Evolutionary conservation across 2,888 invertebrate genomes (phyloP).

Genomic region (Scaptomyza tumidula): DNA sequence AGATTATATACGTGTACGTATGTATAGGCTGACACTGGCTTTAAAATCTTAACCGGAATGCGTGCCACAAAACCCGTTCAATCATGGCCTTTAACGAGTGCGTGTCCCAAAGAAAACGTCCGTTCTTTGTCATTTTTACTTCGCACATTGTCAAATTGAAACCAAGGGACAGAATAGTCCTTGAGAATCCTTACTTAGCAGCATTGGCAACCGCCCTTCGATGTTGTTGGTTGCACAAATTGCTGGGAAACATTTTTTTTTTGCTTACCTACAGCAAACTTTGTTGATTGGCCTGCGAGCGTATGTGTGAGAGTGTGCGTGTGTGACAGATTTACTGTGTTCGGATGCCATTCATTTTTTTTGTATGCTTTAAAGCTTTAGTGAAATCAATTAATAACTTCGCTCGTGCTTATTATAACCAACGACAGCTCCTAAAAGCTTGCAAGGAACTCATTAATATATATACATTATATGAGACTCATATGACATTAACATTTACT

Average conservation of each 20-base stretch:
- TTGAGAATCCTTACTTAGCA: constrained; percentile 26
- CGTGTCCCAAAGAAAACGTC: constrained; percentile 37
- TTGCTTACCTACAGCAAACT: constrained; percentile 55
- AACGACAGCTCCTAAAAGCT: constrained; percentile 57
- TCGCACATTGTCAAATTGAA: constrained; percentile 62
- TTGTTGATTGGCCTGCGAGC: constrained; percentile 34
- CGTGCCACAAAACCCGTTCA: constrained; percentile 57
- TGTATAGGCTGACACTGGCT: constrained; percentile 7
- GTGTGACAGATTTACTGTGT: constrained; percentile 11
- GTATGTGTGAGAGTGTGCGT: constrained; percentile 2
- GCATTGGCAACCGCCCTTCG: constrained; percentile 30
- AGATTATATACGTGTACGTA: background rate
- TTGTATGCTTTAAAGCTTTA: constrained; percentile 60
- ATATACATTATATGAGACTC: constrained; percentile 42
- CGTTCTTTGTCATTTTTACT: constrained; percentile 67
- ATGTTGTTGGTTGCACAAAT: constrained; percentile 33
- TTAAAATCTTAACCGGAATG: constrained; percentile 30
- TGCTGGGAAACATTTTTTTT: constrained; percentile 49
- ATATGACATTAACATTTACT: constrained; percentile 54
- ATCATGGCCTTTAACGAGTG: constrained; percentile 51
- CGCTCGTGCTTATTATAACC: constrained; percentile 10
- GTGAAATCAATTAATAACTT: constrained; percentile 69
- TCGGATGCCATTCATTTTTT: constrained; percentile 25
- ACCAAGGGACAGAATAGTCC: background rate
- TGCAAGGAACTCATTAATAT: constrained; percentile 48